Conservation (phyloP, 2,888 invertebrate genomes). For the Neoascia interrupta region DNA sequence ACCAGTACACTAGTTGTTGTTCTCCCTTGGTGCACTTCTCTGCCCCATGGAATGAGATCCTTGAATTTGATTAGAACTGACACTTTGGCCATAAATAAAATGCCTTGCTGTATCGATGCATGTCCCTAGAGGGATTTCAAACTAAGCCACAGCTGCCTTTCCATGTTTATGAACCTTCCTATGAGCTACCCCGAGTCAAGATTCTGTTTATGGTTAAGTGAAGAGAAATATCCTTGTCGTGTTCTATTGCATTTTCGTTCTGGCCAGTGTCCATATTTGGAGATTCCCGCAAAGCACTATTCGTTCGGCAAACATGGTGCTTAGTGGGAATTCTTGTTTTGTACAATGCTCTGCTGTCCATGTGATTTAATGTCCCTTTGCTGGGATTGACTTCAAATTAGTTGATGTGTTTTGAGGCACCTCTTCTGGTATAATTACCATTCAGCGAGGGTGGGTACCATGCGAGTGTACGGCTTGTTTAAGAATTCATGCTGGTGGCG, state of each 20-base stretch:
- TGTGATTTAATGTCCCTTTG: conserved; percentile 66
- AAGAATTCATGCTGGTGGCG: conserved; percentile 56
- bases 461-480: conserved; percentile 16
- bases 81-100: conserved; percentile 79
- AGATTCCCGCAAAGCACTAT: conserved; percentile 51
- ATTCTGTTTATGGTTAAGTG: conserved; percentile 57
- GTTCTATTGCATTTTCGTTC: conserved; percentile 63
- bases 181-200: conserved; percentile 10
- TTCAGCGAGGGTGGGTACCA: conserved; percentile 29
- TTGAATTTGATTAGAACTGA: conserved; percentile 79
- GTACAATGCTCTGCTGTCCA: conserved; percentile 19
- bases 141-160: background rate
- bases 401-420: conserved; percentile 53
- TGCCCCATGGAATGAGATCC: conserved; percentile 71
- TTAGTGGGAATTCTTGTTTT: conserved; percentile 65
- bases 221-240: conserved; percentile 67
- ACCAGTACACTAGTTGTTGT: conserved; percentile 11
- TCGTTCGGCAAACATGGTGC: conserved; percentile 33
- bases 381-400: conserved; percentile 65
- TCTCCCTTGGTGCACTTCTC: conserved; percentile 6
- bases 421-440: conserved; percentile 40
- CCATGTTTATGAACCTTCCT: conserved; percentile 55
- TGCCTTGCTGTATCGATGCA: conserved; percentile 43
- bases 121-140: conserved; percentile 53
- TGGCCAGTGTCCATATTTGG: conserved; percentile 55